Percentiles rank a stretch among this genome's conserved stretches.
These are phyloP conservation scores for Oryzias javanicus DNA, from an alignment of 2,113 vertebrate species.

Conservation along the genomic window DNA sequence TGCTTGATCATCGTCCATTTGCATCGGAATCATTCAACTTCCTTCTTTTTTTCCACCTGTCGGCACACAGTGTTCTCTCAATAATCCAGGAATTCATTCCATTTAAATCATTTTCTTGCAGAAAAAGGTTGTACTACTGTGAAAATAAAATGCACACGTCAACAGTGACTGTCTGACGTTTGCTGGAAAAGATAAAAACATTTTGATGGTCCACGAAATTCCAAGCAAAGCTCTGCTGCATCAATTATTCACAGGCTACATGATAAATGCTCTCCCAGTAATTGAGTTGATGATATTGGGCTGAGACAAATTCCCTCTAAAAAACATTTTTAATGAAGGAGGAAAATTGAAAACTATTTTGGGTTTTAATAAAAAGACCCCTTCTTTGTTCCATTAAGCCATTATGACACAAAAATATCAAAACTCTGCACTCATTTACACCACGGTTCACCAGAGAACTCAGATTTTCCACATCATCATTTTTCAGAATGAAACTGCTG, in stretches of 20 bases:
- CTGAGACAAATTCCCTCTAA: slow-evolving; percentile 14
- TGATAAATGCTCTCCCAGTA: slow-evolving; percentile 18
- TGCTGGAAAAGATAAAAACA: background rate
- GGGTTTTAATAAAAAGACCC: slow-evolving; percentile 29
- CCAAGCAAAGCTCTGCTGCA: slow-evolving; percentile 6
- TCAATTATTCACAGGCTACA: slow-evolving; percentile 13
- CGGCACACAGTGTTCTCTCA: slow-evolving; percentile 1
- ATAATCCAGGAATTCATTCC: slow-evolving; percentile 17
- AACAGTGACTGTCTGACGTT: background rate
- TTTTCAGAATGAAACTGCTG: slow-evolving; percentile 3
- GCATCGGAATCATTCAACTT: background rate
- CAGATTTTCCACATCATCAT: slow-evolving; percentile 12
- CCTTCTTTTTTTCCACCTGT: background rate
- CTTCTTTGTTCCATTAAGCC: slow-evolving; percentile 27
- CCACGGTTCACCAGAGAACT: background rate
- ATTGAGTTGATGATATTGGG: slow-evolving; percentile 19
- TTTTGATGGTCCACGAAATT: slow-evolving; percentile 7
- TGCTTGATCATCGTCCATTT: background rate
- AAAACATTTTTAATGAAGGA: slow-evolving; percentile 36
- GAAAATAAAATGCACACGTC: background rate
- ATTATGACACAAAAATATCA: slow-evolving; percentile 27
- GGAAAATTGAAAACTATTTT: slow-evolving; percentile 44
- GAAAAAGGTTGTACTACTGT: background rate
- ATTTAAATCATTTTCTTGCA: slow-evolving; percentile 14
- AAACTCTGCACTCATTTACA: slow-evolving; percentile 23